Evolutionary conservation across 2,888 invertebrate genomes (phyloP).

Genomic region (Theretra japonica): DNA sequence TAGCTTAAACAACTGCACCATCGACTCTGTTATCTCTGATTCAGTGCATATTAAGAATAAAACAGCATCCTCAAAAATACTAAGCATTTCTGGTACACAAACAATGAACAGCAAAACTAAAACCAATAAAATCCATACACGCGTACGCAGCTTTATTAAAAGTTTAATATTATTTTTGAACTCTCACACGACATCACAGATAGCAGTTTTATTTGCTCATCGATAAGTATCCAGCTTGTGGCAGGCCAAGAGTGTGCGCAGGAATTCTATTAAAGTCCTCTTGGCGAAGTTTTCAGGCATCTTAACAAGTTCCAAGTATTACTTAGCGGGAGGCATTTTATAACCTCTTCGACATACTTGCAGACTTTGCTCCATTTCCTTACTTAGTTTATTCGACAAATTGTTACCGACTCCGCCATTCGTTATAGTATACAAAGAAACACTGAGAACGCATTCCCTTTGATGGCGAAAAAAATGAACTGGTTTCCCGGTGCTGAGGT

Average conservation of each 20-base stretch:
- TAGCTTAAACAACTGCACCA: too few relatives aligned
- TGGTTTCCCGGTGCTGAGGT: neutral
- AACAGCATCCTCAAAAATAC: too few relatives aligned
- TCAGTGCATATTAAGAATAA: too few relatives aligned
- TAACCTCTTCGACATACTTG: slow-evolving; percentile 44
- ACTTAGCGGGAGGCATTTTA: slow-evolving; percentile 56
- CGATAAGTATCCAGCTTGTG: slow-evolving; percentile 30
- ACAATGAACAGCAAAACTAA: too few relatives aligned
- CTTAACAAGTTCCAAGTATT: slow-evolving; percentile 66
- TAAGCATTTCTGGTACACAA: too few relatives aligned
- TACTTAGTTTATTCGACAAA: slow-evolving; percentile 35
- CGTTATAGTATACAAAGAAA: slow-evolving; percentile 23
- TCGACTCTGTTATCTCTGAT: too few relatives aligned
- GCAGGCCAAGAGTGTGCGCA: slow-evolving; percentile 24
- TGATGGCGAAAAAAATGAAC: neutral
- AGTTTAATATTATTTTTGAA: neutral
- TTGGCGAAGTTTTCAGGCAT: slow-evolving; percentile 60
- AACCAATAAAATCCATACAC: neutral
- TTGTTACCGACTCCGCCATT: slow-evolving; percentile 32
- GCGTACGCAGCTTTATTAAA: neutral
- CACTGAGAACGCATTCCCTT: neutral
- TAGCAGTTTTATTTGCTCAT: slow-evolving; percentile 21
- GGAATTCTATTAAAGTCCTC: slow-evolving; percentile 70
- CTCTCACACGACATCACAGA: neutral
- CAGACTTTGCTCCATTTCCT: slow-evolving; percentile 33